Percentiles rank a stretch among this genome's conserved stretches.
These are phyloP conservation scores for Psix sp. DNA, from an alignment of 1,140 invertebrate genomes.

Conservation along the genomic window DNA sequence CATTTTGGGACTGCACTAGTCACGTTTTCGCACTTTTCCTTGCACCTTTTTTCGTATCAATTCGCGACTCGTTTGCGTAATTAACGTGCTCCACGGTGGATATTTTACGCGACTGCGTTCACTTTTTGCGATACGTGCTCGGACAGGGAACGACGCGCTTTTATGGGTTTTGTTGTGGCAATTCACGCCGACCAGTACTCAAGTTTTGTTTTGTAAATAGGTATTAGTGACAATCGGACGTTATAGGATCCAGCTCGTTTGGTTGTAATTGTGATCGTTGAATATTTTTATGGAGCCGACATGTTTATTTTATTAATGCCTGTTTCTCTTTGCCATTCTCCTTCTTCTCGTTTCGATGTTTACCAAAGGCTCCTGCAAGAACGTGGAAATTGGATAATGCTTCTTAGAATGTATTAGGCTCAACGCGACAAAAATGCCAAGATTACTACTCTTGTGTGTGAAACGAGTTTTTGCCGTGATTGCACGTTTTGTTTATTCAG, in stretches of 20 bases:
- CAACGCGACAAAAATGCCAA: slow-evolving; percentile 20
- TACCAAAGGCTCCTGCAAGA: not conserved
- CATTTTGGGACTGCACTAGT: slow-evolving; percentile 28
- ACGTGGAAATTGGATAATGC: slow-evolving; percentile 52
- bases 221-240: slow-evolving; percentile 38
- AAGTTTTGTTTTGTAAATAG: slow-evolving; percentile 54
- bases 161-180: slow-evolving; percentile 36
- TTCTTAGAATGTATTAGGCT: slow-evolving; percentile 43
- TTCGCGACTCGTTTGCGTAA: slow-evolving; percentile 56
- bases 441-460: slow-evolving; percentile 18
- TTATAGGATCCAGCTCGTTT: slow-evolving; percentile 38
- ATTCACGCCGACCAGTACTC: slow-evolving; percentile 19
- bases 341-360: slow-evolving; percentile 5
- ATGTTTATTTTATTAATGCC: slow-evolving; percentile 50
- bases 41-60: slow-evolving; percentile 42
- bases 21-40: slow-evolving; percentile 50
- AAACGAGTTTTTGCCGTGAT: slow-evolving; percentile 23
- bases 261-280: slow-evolving; percentile 53
- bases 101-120: slow-evolving; percentile 40
- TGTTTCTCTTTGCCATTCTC: not conserved
- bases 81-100: slow-evolving; percentile 40
- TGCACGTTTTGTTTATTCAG: slow-evolving; percentile 6
- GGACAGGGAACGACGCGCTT: slow-evolving; percentile 16
- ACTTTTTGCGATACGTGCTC: slow-evolving; percentile 27
- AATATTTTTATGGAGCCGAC: slow-evolving; percentile 42